Percentiles rank a stretch among this genome's conserved stretches.
These are phyloP conservation scores for Gorsachius magnificus DNA, from an alignment of 2,797 vertebrate genomes.

Conservation along the genomic window DNA sequence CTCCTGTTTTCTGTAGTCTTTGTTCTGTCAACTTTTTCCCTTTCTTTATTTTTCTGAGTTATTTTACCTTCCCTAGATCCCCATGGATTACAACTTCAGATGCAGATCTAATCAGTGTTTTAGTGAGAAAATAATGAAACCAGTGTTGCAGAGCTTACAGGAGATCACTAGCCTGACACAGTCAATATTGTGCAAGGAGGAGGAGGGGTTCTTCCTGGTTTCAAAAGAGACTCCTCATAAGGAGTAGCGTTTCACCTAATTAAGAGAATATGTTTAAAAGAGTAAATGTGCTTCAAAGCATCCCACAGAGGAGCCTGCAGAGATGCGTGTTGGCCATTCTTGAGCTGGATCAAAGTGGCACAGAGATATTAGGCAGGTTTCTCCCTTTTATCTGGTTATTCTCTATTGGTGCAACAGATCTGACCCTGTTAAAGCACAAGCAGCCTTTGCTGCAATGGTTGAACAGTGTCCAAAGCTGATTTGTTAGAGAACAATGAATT, in stretches of 20 bases:
- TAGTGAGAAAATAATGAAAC: background rate
- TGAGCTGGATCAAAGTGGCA: background rate
- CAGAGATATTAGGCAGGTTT: background rate
- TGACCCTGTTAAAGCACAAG: background rate
- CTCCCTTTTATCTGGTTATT: background rate
- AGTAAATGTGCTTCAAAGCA: background rate
- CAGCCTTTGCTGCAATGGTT: background rate
- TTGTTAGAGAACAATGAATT: background rate
- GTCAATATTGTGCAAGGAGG: background rate
- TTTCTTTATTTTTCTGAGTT: background rate
- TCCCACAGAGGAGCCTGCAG: background rate
- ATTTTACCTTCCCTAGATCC: background rate
- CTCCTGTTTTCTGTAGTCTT: background rate
- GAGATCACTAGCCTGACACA: background rate
- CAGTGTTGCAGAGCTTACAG: background rate
- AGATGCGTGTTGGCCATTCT: background rate
- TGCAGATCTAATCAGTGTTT: background rate
- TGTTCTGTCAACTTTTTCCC: background rate
- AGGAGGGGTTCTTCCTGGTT: background rate
- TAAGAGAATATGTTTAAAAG: background rate
- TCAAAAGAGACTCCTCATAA: background rate
- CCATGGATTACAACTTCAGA: background rate
- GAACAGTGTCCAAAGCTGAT: background rate
- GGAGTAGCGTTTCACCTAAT: background rate
- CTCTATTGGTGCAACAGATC: background rate